Evolutionary conservation across 2,888 invertebrate genomes (phyloP).

Genomic region (Diarsia dahlii): DNA sequence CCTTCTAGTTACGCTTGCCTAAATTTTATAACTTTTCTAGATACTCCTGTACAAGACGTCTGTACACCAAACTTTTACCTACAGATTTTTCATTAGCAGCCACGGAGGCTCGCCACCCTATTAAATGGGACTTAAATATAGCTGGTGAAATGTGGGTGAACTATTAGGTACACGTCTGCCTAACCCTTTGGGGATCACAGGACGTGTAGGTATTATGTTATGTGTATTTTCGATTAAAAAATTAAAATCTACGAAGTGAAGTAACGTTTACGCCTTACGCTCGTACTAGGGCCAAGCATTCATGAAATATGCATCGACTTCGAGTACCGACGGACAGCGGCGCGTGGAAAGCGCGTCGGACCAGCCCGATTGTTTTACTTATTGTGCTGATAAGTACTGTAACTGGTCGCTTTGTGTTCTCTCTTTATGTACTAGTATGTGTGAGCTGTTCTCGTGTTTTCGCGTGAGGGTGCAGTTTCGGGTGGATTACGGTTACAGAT

Average conservation of each 20-base stretch:
- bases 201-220: no score
- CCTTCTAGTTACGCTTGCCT: no score
- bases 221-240: neutral
- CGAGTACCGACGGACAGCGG: conserved; percentile 9
- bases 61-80: no score
- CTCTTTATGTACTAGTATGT: neutral
- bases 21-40: no score
- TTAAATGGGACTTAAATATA: no score
- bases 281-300: conserved; percentile 10
- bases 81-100: no score
- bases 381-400: conserved; percentile 25
- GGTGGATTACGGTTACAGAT: neutral
- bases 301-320: conserved; percentile 46
- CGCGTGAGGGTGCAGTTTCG: neutral
- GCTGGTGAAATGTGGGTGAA: no score
- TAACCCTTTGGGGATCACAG: no score
- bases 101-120: no score
- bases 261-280: neutral
- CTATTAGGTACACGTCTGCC: no score
- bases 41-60: no score
- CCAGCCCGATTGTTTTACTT: conserved; percentile 48
- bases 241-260: neutral
- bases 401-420: conserved; percentile 8
- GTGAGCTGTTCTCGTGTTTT: neutral
- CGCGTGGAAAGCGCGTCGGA: conserved; percentile 45